phyloP scores from a whole-genome alignment of 2,888 invertebrate species.

The Oxyscelio sp. region DNA sequence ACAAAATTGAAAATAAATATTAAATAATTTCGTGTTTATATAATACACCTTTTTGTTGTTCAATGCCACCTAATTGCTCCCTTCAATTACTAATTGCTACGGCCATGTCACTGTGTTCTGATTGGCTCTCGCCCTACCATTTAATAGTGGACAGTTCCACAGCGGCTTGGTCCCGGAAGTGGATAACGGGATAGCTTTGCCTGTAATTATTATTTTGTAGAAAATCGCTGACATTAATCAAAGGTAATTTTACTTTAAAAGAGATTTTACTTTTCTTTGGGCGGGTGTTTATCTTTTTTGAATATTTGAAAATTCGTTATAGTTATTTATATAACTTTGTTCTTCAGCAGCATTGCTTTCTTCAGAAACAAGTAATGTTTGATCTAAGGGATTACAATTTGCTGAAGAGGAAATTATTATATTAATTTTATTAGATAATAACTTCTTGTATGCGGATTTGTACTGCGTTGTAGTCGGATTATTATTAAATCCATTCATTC shows the following conservation, averaged over 20 bases:
- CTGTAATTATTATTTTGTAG: slow-evolving; percentile 6
- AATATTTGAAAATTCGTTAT: slow-evolving; percentile 7
- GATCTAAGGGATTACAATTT: slow-evolving; percentile 29
- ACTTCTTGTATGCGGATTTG: slow-evolving; percentile 61
- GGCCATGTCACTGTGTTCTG: too few species aligned
- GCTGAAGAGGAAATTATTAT: slow-evolving; percentile 7
- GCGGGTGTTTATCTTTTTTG: background rate
- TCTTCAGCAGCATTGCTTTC: background rate
- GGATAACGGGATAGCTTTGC: too few species aligned
- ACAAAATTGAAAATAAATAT: too few species aligned
- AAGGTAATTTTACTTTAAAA: background rate
- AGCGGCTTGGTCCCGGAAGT: too few species aligned
- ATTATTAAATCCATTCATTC: slow-evolving; percentile 58
- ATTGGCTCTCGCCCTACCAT: too few species aligned
- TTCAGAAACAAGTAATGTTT: background rate
- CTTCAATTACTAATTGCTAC: too few species aligned
- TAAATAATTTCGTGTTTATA: too few species aligned
- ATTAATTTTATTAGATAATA: slow-evolving; percentile 28
- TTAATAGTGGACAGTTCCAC: too few species aligned
- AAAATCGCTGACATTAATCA: slow-evolving; percentile 14
- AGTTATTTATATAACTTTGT: slow-evolving; percentile 2
- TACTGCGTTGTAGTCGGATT: slow-evolving; percentile 64
- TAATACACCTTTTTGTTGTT: too few species aligned
- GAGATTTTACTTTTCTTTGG: background rate
- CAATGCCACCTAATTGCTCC: too few species aligned